Evolutionary conservation across 2,113 vertebrate genomes (phyloP).

Genomic region (Morone saxatilis): DNA sequence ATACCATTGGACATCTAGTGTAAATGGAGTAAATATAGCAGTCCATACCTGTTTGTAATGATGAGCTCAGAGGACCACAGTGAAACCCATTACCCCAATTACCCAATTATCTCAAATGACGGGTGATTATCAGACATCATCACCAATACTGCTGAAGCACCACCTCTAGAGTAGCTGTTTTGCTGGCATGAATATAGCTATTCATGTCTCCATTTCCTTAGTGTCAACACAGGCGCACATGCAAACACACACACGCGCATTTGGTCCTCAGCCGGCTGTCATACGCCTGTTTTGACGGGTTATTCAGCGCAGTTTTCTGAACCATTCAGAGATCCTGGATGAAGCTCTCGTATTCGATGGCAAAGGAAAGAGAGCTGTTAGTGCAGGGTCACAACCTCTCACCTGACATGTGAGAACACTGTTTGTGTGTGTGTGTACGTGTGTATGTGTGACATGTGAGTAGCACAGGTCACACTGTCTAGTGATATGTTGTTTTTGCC

Average conservation of each 20-base stretch:
- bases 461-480: constrained; percentile 37
- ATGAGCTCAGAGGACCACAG: constrained; percentile 53
- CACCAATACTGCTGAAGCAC: constrained; percentile 25
- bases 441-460: constrained; percentile 48
- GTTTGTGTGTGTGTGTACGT: constrained; percentile 22
- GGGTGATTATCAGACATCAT: constrained; percentile 73
- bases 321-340: constrained; percentile 36
- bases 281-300: constrained; percentile 48
- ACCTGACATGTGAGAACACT: constrained; percentile 69
- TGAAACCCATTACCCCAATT: constrained; percentile 75
- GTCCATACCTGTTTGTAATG: constrained; percentile 62
- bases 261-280: constrained; percentile 32
- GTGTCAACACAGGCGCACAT: constrained; percentile 51
- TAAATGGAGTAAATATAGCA: constrained; percentile 51
- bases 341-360: constrained; percentile 47
- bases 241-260: constrained; percentile 21
- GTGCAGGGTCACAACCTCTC: constrained; percentile 64
- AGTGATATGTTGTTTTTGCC: constrained; percentile 51
- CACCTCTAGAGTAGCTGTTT: constrained; percentile 32
- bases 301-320: constrained; percentile 35
- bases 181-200: constrained; percentile 56
- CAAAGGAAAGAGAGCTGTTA: constrained; percentile 71
- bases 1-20: constrained; percentile 24
- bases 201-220: constrained; percentile 62
- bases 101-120: constrained; percentile 81